Evolutionary conservation across 2,888 invertebrate species (phyloP), one percentile per base, ranked within the genome.

Genomic region (Monopis laevigella): DNA sequence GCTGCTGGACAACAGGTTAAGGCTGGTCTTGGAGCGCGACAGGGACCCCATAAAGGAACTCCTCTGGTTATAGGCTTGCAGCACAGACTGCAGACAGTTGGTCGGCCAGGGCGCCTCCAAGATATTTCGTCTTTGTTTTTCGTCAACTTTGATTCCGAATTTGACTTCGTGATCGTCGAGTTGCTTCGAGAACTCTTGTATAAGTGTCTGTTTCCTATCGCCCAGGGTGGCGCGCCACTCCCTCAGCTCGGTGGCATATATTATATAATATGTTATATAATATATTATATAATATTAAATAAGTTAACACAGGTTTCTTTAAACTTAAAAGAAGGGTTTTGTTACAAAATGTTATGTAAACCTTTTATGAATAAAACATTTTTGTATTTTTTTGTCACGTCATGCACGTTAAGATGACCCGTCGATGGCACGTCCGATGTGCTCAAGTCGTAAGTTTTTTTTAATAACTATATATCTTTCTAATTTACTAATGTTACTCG

Each of bases 151-250:
- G 13, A 56, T 56, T n/a, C 70, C 69, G 56, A 61, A 80, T 41
- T 78, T 74, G 52, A 59, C 65, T 56, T 81, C 81, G 56, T 78
- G 80, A 44, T 77, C 71, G 54, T 74, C 72, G 35, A 81, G 62
- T 11, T 80, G 67, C 39, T 65, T 67, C 52, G 58, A 63, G 65
- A 81, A 73, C 44, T 53, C 51, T 34, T 59, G 54, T 35, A 71
- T 54, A 48, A 72, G 56, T 46, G 45, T 70, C 81, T 75, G 74
- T 78, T 98, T 97, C 60, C 98, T 86, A 40, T 96, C 95, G 52
- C 92, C 90, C 53, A 98, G 84, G 51, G 92, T 91, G 36, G 88
- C 88, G 59, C 95, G 92, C 96, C 97, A 98, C 54, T 96, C 93
- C 52, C 88, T 86, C 52, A 97, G 78, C 62, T 96, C 96, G 42